phyloP scores from a whole-genome alignment of 2,113 vertebrate species.

The Scatophagus argus region DNA sequence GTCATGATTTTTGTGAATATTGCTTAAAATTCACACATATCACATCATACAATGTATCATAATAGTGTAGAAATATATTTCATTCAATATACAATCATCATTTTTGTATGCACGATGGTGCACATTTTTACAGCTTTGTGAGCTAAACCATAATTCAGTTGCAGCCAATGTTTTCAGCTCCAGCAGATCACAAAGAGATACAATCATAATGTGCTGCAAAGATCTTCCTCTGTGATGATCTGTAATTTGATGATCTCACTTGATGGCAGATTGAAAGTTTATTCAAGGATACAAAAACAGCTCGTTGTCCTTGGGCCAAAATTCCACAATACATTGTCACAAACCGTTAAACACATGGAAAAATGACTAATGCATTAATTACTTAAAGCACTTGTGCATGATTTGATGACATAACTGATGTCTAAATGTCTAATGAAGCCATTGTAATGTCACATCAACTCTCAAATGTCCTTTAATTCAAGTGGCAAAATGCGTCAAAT shows the following conservation, averaged over 20 bases:
- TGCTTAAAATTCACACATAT: conserved; percentile 13
- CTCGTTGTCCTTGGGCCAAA: conserved; percentile 41
- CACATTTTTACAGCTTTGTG: neutral
- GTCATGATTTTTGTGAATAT: neutral
- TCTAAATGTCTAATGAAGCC: conserved; percentile 7
- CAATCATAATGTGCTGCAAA: neutral
- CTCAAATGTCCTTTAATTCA: conserved; percentile 9
- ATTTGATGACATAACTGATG: conserved; percentile 15
- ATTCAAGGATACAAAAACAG: conserved; percentile 46
- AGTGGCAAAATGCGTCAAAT: neutral
- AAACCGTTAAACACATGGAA: conserved; percentile 28
- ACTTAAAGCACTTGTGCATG: conserved; percentile 10
- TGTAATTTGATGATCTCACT: conserved; percentile 28
- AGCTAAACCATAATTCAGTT: neutral
- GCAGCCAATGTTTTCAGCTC: neutral
- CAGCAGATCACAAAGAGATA: neutral
- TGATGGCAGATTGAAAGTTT: conserved; percentile 43
- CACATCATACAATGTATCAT: neutral
- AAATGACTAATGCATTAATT: conserved; percentile 49
- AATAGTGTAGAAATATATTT: neutral
- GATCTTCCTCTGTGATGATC: conserved; percentile 24
- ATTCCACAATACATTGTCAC: neutral
- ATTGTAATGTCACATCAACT: neutral
- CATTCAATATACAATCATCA: neutral
- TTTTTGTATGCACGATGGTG: too few species aligned